These are phyloP conservation scores for Gracilinanus agilis DNA, from an alignment of 2,113 vertebrate genomes.

Conservation along the genomic window DNA sequence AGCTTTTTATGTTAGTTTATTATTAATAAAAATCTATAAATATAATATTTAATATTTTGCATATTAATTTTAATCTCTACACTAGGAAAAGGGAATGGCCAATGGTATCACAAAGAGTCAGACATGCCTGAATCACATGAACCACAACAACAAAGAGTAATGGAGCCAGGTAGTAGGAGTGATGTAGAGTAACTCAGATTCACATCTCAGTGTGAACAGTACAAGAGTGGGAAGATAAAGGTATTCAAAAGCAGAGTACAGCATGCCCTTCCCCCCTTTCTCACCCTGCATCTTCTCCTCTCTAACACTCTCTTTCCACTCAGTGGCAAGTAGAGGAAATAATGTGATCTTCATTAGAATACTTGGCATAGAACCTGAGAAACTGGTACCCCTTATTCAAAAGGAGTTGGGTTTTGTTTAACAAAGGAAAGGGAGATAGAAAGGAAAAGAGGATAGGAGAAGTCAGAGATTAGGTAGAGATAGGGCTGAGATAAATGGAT, in stretches of 20 bases:
- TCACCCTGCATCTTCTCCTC: neutral
- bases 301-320: slow-evolving; percentile 73
- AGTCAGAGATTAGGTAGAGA: too few relatives aligned
- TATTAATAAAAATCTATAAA: too few relatives aligned
- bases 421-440: too few relatives aligned
- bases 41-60: too few relatives aligned
- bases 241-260: neutral
- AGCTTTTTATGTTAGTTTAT: too few relatives aligned
- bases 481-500: too few relatives aligned
- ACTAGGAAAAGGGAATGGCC: neutral
- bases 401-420: neutral
- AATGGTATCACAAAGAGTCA: neutral
- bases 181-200: neutral
- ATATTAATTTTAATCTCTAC: too few relatives aligned
- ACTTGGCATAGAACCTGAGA: slow-evolving; percentile 81
- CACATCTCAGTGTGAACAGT: neutral
- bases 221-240: neutral
- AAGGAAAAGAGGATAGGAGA: too few relatives aligned
- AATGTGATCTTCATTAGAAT: slow-evolving; percentile 93
- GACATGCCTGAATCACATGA: neutral
- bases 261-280: neutral
- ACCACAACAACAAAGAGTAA: neutral
- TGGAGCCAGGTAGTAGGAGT: neutral
- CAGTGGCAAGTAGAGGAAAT: slow-evolving; percentile 90
- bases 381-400: neutral